phyloP scores from a whole-genome alignment of 2,113 vertebrate genomes.

The Centropristis striata region DNA sequence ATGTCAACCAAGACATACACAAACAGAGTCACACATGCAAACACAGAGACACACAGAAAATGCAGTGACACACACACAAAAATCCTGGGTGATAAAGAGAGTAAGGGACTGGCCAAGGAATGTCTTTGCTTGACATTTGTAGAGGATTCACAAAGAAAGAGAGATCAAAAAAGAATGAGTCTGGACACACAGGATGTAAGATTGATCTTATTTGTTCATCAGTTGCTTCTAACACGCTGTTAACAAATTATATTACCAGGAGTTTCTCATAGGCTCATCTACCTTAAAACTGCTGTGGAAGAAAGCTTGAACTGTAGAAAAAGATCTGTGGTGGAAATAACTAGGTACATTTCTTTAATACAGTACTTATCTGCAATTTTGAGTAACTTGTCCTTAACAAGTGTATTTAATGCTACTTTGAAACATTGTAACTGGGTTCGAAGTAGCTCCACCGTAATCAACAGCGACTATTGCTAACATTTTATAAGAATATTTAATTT shows the following conservation, averaged over 20 bases:
- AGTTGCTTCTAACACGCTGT: slow-evolving; percentile 26
- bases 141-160: slow-evolving; percentile 17
- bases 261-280: slow-evolving; percentile 8
- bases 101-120: slow-evolving; percentile 34
- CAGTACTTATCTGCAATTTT: not conserved
- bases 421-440: no score
- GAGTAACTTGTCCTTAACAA: not conserved
- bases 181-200: slow-evolving; percentile 10
- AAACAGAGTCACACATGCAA: slow-evolving; percentile 38
- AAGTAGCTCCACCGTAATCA: no score
- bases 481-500: no score
- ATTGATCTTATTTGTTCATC: slow-evolving; percentile 19
- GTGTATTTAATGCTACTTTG: not conserved
- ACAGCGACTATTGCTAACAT: no score
- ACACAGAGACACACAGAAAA: slow-evolving; percentile 18
- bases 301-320: not conserved
- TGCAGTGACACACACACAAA: slow-evolving; percentile 2
- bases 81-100: slow-evolving; percentile 37
- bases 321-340: not conserved
- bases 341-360: not conserved
- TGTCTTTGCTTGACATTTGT: slow-evolving; percentile 40
- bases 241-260: not conserved
- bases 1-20: slow-evolving; percentile 28
- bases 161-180: slow-evolving; percentile 2
- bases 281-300: not conserved